Evolutionary conservation across 2,888 invertebrate species (phyloP), one percentile per base, ranked within the genome.

Genomic region (Oxycera nigricornis): DNA sequence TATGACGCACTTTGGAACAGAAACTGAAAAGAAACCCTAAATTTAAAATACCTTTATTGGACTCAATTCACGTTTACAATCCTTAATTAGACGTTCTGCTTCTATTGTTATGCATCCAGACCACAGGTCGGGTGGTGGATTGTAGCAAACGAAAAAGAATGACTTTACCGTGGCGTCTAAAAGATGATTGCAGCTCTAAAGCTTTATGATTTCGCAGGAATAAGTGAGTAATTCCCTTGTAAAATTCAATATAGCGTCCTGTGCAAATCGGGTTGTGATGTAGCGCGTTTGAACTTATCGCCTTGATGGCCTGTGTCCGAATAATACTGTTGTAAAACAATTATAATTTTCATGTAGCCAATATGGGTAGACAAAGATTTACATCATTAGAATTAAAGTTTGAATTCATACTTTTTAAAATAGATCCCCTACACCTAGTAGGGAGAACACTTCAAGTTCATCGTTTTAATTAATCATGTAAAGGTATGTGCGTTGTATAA

Each of bases 31-130:
- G 11, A 28, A 61, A 24, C 61, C 30, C 17, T 30, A 59, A 59
- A 39, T 72, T 72, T 39, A 41, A 72, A 41, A 35, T 59, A 31
- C 52, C 26, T 72, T 72, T 72, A 59, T 72, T 59, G 22, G 22
- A 22, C 39, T 17, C 41, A 57, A 59, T 59, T 57, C 26, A 41
- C 1, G 57, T 72, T 72, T 72, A 72, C 57, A 55, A 55, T 35
- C 72, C 35, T 57, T 55, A 72, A 72, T 72, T 72, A 72, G 72
- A 55, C 35, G 57, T 14, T 68, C 14, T 22, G 4, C 22, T 9
- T 4, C 20, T 55, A 55, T 46, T 46, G 6, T 14, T n/a, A 11
- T n/a, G 11, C 22, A 55, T 17, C 14, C 17, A 11, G 55, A n/a
- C 55, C 22, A 24, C 6, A 22, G 55, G 17, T 14, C 3, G n/a